Base-by-base conservation (phyloP, 1,140 invertebrate species). In the Meteorus sp. region DNA sequence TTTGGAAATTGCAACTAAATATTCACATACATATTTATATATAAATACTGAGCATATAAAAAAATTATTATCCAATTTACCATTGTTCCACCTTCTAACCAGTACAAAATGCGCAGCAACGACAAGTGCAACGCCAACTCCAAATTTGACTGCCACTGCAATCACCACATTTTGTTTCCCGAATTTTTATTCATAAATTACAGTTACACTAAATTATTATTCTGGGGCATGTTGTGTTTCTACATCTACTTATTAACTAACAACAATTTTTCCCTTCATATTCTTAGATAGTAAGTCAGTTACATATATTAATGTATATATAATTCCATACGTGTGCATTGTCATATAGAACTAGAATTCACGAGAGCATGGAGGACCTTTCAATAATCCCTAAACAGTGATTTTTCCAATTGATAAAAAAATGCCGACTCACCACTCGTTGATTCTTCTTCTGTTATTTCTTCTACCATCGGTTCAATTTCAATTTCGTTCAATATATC, bases 81-180 rank as follows among this genome's bases (percentile, higher is more conserved):
- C 72, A 55, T 73, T 71, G 50, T 79, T 81, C 77, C 82, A 81
- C 71, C 80, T 78, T 70, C 80, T 80, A 76, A 84, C 75, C 60
- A 83, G 83, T 72, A 91, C 88, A 74, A 88, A 85, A 80, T 90
- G 88, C 67, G 88, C 89, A 71, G 89, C 88, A 68, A 88, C 81
- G 72, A 89, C 84, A 74, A 91, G 82, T 62, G 88, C 88, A 71
- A 88, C 82, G 66, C 89, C 89, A 76, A 91, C 85, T 71, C 83
- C 84, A 81, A 90, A 83, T 82, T 90, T 91, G 79, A 89, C 85
- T 75, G 85, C 85, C 83, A 91, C 89, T 91, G 85, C 68, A 90
- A 88, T 81, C 61, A 72, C 61, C 47, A 75, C 56, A 68, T 62
- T 68, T 63, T 69, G 70, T 69, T 68, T 68, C 45, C 64, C 43